phyloP scores from a whole-genome alignment of 2,888 invertebrate genomes.

The Leucoma salicis region DNA sequence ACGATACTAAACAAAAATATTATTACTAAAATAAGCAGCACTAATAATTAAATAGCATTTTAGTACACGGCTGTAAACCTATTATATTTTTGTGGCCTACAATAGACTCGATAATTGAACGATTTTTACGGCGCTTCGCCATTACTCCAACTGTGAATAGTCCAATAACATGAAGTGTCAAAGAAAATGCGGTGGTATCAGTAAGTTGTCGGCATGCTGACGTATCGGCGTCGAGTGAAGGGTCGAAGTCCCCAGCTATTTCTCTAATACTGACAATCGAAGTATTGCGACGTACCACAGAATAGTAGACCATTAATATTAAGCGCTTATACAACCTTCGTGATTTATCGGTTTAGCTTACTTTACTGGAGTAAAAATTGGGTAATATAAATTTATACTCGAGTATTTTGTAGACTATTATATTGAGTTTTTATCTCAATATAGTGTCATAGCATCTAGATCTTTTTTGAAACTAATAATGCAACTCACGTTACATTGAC shows the following conservation, averaged over 20 bases:
- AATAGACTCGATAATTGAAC: slow-evolving; percentile 24
- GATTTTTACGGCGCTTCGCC: slow-evolving; percentile 41
- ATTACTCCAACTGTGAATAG: slow-evolving; percentile 48
- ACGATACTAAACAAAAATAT: too few species aligned
- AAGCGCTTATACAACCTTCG: slow-evolving; percentile 22
- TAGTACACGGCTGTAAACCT: too few species aligned
- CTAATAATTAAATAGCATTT: too few species aligned
- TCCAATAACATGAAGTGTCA: slow-evolving; percentile 59
- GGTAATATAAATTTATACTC: too few species aligned
- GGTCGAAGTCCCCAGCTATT: slow-evolving; percentile 43
- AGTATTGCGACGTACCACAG: slow-evolving; percentile 27
- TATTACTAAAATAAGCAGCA: too few species aligned
- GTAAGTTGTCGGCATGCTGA: slow-evolving; percentile 27
- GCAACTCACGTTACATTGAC: too few species aligned
- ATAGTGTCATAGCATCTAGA: too few species aligned
- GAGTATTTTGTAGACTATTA: too few species aligned
- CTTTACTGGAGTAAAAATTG: too few species aligned
- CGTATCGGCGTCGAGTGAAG: slow-evolving; percentile 39
- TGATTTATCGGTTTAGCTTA: too few species aligned
- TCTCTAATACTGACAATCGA: slow-evolving; percentile 34
- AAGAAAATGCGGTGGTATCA: slow-evolving; percentile 34
- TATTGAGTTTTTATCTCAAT: too few species aligned
- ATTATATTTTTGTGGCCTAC: slow-evolving; percentile 12
- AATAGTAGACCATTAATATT: slow-evolving; percentile 36
- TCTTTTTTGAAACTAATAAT: too few species aligned